Evolutionary conservation across 2,113 vertebrate genomes (phyloP).

Genomic region (Panthera leo): DNA sequence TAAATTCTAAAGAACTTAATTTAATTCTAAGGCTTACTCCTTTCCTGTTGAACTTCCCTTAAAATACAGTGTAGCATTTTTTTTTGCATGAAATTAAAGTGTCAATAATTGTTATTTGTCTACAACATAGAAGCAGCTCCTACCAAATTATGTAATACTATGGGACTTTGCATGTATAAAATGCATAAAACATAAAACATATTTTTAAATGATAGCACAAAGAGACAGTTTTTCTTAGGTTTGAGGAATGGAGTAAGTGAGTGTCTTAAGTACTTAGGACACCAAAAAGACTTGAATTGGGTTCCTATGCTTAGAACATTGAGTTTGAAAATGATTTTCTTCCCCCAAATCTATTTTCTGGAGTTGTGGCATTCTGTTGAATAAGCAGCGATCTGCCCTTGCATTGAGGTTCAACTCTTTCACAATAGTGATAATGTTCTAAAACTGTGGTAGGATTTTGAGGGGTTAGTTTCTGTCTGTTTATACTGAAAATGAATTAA

Average conservation of each 20-base stretch:
- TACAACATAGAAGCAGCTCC: neutral
- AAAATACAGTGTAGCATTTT: neutral
- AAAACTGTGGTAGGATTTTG: neutral
- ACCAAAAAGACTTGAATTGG: neutral
- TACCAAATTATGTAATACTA: neutral
- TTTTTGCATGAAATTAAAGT: neutral
- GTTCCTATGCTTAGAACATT: neutral
- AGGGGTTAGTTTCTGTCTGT: neutral
- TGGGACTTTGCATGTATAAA: neutral
- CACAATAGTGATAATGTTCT: neutral
- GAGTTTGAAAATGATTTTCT: slow-evolving; percentile 24
- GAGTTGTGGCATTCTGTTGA: neutral
- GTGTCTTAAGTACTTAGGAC: neutral
- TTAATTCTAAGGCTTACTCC: neutral
- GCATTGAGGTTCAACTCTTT: neutral
- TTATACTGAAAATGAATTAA: neutral
- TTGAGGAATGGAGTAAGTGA: neutral
- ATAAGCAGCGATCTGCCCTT: neutral
- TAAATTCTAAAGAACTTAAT: slow-evolving; percentile 8
- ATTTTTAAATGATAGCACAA: neutral
- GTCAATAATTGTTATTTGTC: neutral
- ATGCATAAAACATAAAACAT: neutral
- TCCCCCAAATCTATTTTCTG: neutral
- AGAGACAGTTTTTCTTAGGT: neutral
- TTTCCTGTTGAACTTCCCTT: neutral